These are phyloP conservation scores for Melanostoma mellinum DNA, from an alignment of 2,888 invertebrate species.

Conservation along the genomic window DNA sequence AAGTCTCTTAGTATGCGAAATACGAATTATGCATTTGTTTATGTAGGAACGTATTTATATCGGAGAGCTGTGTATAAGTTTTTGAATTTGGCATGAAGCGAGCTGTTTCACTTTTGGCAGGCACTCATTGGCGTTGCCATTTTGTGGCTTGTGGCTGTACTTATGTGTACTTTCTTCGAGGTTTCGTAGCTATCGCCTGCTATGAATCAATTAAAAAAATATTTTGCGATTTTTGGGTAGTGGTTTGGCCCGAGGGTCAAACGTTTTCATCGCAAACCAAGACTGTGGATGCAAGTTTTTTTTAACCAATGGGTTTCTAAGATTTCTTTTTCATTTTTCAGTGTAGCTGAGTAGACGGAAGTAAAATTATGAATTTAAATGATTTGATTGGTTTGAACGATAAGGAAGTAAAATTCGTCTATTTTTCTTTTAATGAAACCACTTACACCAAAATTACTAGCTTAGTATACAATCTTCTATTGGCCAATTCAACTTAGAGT, in stretches of 20 bases:
- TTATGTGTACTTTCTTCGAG: conserved; percentile 38
- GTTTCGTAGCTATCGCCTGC: conserved; percentile 29
- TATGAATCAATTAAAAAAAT: conserved; percentile 46
- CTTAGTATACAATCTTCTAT: too few relatives aligned
- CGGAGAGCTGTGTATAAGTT: conserved; percentile 4
- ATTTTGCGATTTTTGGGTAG: conserved; percentile 7
- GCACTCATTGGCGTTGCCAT: conserved; percentile 38
- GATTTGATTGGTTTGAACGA: too few relatives aligned
- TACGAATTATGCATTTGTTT: conserved; percentile 57
- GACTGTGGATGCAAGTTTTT: background rate
- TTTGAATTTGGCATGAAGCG: conserved; percentile 54
- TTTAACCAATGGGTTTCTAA: background rate
- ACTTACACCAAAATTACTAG: too few relatives aligned
- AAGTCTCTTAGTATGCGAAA: conserved; percentile 50
- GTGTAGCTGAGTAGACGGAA: too few relatives aligned
- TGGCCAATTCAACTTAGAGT: too few relatives aligned
- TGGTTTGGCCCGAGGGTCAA: conserved; percentile 40
- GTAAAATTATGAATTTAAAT: too few relatives aligned
- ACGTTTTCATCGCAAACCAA: conserved; percentile 2
- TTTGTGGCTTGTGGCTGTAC: conserved; percentile 18
- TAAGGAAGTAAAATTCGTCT: too few relatives aligned
- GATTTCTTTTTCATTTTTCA: too few relatives aligned
- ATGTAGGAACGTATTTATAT: conserved; percentile 27
- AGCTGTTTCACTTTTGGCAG: conserved; percentile 31
- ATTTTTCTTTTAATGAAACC: too few relatives aligned